Evolutionary conservation across 2,797 vertebrate genomes (phyloP), one percentile per base, ranked within the genome.

Genomic region (Aeoliscus strigatus): DNA sequence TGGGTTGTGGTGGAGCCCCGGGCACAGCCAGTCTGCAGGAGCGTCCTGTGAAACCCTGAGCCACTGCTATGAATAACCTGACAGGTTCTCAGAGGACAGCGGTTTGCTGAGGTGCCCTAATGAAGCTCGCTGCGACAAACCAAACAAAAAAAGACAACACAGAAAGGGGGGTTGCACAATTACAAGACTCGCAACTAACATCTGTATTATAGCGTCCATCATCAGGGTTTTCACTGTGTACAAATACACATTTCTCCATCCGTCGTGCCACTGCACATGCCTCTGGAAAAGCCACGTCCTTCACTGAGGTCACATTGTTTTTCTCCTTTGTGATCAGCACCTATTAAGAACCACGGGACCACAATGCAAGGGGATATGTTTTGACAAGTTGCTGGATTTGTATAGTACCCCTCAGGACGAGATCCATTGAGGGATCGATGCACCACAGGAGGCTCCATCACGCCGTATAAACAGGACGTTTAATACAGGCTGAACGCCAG

Each of bases 61-160:
- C 66, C 48, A 36, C 57, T 37, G 64, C 79, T 84, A 73, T 75
- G 77, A 85, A 83, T 85, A 82, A 75, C 75, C 55, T 65, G 76
- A 77, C 70, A 63, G 52, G 42, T 66, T 75, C 70, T 65, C 47
- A 32, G 48, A 78, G 51, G 54, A 54, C 14, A 76, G 55, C 53
- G 16, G 38, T 25, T 56, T 36, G 55, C 55, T 42, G 63, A 73
- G 50, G 34, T 27, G 54, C 44, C 37, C 60, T 77, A 77, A 84
- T 66, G 68, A 80, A 66, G 60, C 38, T 36, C 24, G 45, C 69
- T 63, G 48, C 55, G 60, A 56, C 44, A 70, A 59, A 60, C n/a
- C n/a, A n/a, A n/a, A n/a, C n/a, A n/a, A n/a, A n/a, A n/a, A n/a
- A n/a, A n/a, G n/a, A n/a, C n/a, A n/a, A n/a, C n/a, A n/a, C n/a